These are phyloP conservation scores for Cerastis leucographa DNA, from an alignment of 2,888 invertebrate genomes.

Conservation along the genomic window DNA sequence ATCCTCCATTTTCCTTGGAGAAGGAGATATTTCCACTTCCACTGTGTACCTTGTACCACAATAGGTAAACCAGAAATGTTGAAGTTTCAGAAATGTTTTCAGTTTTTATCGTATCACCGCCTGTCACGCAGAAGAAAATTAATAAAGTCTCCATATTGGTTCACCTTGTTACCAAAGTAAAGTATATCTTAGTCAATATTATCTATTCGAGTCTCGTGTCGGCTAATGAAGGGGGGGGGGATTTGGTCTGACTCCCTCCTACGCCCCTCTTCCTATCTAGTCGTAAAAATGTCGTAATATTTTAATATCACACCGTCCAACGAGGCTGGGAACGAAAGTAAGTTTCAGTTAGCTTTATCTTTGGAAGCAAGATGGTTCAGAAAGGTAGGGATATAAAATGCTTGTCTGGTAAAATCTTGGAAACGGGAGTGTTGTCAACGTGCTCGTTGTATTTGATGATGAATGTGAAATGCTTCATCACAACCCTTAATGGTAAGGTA, in stretches of 20 bases:
- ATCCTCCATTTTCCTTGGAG: neutral
- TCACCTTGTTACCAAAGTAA: neutral
- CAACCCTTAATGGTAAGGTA: neutral
- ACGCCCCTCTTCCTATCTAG: neutral
- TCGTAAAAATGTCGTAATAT: slow-evolving; percentile 58
- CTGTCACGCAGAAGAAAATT: neutral
- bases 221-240: slow-evolving; percentile 41
- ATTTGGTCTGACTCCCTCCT: neutral
- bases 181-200: slow-evolving; percentile 33
- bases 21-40: neutral
- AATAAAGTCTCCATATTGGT: neutral
- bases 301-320: slow-evolving; percentile 41
- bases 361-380: neutral
- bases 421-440: neutral
- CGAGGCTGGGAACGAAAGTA: neutral
- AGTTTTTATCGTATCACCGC: neutral
- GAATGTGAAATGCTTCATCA: neutral
- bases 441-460: neutral
- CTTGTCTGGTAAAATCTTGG: neutral
- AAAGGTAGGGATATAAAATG: neutral
- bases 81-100: neutral
- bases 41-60: neutral
- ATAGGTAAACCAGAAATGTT: neutral
- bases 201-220: slow-evolving; percentile 39
- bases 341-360: neutral